These are phyloP conservation scores for Conus betulinus DNA, from an alignment of 1,140 invertebrate species.

Conservation along the genomic window DNA sequence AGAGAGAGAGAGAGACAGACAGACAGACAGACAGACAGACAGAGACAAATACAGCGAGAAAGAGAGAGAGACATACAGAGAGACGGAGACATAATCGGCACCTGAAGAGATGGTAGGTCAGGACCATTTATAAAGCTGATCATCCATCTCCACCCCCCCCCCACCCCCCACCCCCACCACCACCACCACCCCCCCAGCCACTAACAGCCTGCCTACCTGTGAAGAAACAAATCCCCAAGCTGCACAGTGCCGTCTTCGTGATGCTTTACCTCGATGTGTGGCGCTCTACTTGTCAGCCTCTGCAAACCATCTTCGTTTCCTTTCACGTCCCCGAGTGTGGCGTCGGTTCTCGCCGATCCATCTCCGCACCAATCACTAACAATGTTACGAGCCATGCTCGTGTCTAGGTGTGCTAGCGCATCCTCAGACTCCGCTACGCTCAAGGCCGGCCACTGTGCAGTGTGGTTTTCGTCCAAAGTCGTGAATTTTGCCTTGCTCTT, in stretches of 20 bases:
- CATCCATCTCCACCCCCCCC: too few species aligned
- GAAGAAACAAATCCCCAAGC: slow-evolving; percentile 24
- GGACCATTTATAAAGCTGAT: too few species aligned
- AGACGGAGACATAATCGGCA: neutral
- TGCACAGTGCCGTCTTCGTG: slow-evolving; percentile 20
- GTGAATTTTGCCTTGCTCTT: neutral
- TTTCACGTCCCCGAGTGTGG: neutral
- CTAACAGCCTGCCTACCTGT: neutral
- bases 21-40: neutral
- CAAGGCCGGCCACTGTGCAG: too few species aligned
- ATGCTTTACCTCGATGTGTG: neutral
- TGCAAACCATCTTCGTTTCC: neutral
- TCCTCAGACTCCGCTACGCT: neutral
- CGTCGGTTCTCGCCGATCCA: neutral
- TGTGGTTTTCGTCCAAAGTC: neutral
- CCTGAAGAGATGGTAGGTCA: too few species aligned
- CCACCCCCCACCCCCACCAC: too few species aligned
- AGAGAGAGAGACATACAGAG: neutral
- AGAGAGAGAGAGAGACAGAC: neutral
- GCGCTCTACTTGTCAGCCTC: neutral
- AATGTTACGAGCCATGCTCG: neutral
- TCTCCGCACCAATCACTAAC: slow-evolving; percentile 7
- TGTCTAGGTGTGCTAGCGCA: neutral
- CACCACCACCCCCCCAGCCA: too few species aligned
- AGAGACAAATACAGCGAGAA: neutral